Evolutionary conservation across 2,797 vertebrate genomes (phyloP).

Genomic region (Mus spretus): DNA sequence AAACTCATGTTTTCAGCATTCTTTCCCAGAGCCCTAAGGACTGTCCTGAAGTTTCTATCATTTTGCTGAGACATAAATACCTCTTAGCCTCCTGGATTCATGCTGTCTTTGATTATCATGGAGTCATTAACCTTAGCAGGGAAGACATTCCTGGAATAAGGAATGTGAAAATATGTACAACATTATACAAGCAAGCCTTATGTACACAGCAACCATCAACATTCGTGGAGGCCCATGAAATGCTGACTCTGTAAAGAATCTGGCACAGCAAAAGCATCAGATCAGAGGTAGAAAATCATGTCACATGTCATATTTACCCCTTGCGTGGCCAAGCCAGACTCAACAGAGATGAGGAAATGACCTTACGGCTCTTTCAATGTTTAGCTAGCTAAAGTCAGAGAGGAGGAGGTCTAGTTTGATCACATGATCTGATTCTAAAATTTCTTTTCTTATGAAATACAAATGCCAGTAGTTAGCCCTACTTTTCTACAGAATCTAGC

Average conservation of each 20-base stretch:
- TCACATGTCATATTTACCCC: not conserved
- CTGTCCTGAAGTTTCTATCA: not conserved
- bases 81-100: not conserved
- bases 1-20: not conserved
- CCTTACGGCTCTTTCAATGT: not conserved
- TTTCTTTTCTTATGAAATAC: not conserved
- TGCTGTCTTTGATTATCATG: not conserved
- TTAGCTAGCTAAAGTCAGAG: not conserved
- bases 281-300: not conserved
- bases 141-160: not conserved
- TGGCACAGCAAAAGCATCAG: not conserved
- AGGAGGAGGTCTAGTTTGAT: not conserved
- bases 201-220: not conserved
- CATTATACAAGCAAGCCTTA: not conserved
- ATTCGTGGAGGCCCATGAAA: not conserved
- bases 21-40: not conserved
- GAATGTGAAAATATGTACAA: not conserved
- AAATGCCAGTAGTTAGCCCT: not conserved
- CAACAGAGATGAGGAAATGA: not conserved
- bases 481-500: not conserved
- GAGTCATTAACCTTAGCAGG: not conserved
- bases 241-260: not conserved
- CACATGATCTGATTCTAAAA: conserved; percentile 10
- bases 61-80: not conserved
- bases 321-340: not conserved